phyloP scores from a whole-genome alignment of 2,797 vertebrate species.

The Phrynocephalus vlangalii region DNA sequence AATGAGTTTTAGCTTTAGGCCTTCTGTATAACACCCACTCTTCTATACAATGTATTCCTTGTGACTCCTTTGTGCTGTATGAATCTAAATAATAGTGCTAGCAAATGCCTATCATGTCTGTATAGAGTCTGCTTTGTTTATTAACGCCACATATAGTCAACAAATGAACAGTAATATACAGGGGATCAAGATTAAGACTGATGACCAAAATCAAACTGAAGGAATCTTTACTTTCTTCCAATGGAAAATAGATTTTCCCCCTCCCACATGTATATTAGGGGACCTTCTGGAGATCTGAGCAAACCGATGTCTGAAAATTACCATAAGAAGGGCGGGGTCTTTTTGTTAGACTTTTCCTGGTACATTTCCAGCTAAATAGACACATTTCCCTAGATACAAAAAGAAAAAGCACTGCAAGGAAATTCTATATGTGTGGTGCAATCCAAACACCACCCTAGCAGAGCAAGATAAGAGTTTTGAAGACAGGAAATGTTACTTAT shows the following conservation, averaged over 20 bases:
- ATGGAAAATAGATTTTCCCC: neutral
- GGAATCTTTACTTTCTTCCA: neutral
- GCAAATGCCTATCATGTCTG: conserved; percentile 68
- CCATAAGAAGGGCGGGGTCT: neutral
- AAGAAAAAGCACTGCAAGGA: neutral
- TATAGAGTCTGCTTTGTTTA: conserved; percentile 60
- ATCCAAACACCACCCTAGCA: neutral
- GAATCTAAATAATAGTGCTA: conserved; percentile 62
- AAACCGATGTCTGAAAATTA: neutral
- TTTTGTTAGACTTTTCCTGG: neutral
- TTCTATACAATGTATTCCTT: conserved; percentile 69
- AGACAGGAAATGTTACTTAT: neutral
- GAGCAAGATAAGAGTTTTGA: too few relatives aligned
- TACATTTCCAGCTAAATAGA: neutral
- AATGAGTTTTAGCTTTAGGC: conserved; percentile 38
- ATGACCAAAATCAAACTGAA: neutral
- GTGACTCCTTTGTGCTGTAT: conserved; percentile 60
- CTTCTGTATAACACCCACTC: conserved; percentile 34
- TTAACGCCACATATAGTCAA: conserved; percentile 1
- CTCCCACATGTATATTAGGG: neutral
- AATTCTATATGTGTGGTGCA: neutral
- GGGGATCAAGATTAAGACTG: neutral
- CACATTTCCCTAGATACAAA: neutral
- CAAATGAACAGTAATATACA: conserved; percentile 51
- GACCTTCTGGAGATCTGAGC: neutral